Base-by-base conservation (phyloP, 2,888 invertebrate species). In the Drosophila picticornis region DNA sequence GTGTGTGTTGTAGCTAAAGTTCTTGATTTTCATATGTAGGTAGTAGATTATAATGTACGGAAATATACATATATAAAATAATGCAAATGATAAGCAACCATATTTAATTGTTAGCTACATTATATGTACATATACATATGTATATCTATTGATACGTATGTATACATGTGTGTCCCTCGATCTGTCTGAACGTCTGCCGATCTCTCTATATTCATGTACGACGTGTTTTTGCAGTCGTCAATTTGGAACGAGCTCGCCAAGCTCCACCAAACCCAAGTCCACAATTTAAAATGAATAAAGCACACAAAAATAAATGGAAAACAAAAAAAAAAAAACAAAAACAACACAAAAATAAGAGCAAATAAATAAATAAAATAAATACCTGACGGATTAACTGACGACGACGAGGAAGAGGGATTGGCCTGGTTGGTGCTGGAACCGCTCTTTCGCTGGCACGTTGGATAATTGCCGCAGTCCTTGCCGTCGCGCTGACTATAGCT, bases 401-500 rank as follows among this genome's bases (percentile, higher is more conserved):
- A 86, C 32, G 91, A 75, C 71, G 91, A 88, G 7, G 91, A 75
- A 27, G 91, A 87, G 51, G 88, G 75, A 56, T 80, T 86, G 19
- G 85, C 85, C 73, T 83, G 75, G 69, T 75, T 75, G 73, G 25
- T 75, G 55, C 38, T 75, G 57, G 84, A 83, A 69, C 86, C 88
- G 62, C 84, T 80, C 76, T 91, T 93, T 92, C 94, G 95, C 88
- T 94, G 94, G 92, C 96, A 96, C 22, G 95, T 96, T 34, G 96
- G 96, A 91, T 96, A 96, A 53, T 94, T 94, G 65, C 96, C 96
- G 77, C 96, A 96, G 72, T 95, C 94, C 65, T 94, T 93, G 61
- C 94, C 92, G 50, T 94, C 94, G 75, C 94, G 93, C 78, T 95
- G 94, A 22, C 95, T 95, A 82, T 94, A 94, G 19, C 94, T 94